Base-by-base conservation (phyloP, 2,797 vertebrate genomes). In the Falco berigora region DNA sequence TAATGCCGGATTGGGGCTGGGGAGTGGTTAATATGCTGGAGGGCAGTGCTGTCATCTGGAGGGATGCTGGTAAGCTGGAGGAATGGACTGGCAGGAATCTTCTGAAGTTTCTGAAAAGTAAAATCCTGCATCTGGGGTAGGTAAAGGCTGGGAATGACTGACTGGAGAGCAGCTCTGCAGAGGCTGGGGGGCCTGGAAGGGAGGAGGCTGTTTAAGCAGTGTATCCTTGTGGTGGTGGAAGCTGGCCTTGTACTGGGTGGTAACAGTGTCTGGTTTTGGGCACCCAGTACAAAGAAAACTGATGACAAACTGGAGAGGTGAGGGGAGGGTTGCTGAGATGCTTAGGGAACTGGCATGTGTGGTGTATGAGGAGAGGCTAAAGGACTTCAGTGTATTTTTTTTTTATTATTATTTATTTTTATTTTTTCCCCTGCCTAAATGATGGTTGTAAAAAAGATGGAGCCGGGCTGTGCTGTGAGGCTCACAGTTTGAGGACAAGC, bases 181-280 rank as follows among this genome's bases (percentile, higher is more conserved):
- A 55, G 81, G 19, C 30, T 34, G 13, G 10, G 53, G 5, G 4
- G n/a, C 16, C 32, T 49, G 34, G 14, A 25, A 19, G 22, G 40
- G 71, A 40, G n/a, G 36, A 20, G 9, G 11, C 9, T 13, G 9
- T 71, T 36, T 46, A 53, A 53, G 44, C 12, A 36, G 15, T 18
- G 40, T 24, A 18, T 12, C 20, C 17, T 16, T 66, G 34, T 30
- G 32, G 34, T 30, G 42, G 3, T 30, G 23, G 63, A 55, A 64
- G 15, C 40, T 63, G 21, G 28, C 24, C 58, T 75, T 0, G 5
- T 74, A 8, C 46, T 14, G 20, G 40, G 40, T 1, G 1, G 27
- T 36, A 28, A 25, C 0, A 0, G 19, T 47, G 27, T 76, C 30
- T 49, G 53, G n/a, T 16, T 81, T 49, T n/a, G 47, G 47, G 42